These are phyloP conservation scores for Amphiprion percula DNA, from an alignment of 2,113 vertebrate species.

Conservation along the genomic window DNA sequence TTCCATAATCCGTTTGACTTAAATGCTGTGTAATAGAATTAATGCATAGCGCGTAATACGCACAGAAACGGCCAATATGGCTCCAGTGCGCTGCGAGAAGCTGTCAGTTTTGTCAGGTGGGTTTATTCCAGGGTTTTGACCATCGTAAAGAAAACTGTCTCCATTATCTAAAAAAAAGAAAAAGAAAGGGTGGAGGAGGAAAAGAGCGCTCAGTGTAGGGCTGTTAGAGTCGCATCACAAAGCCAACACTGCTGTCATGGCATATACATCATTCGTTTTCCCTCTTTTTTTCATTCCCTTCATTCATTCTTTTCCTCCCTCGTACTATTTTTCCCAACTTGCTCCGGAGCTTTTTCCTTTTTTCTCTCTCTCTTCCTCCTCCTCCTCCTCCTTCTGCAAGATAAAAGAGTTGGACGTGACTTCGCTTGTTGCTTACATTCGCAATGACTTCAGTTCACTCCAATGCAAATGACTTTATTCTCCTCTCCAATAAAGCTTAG, in stretches of 20 bases:
- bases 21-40: conserved; percentile 60
- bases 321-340: conserved; percentile 27
- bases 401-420: conserved; percentile 60
- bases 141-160: conserved; percentile 32
- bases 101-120: conserved; percentile 61
- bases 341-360: not conserved
- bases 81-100: conserved; percentile 33
- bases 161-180: not conserved
- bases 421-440: conserved; percentile 71
- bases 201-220: conserved; percentile 20
- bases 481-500: not conserved
- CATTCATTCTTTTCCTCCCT: conserved; percentile 8
- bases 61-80: conserved; percentile 62
- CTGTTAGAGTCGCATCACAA: conserved; percentile 44
- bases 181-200: conserved; percentile 5
- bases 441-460: conserved; percentile 13
- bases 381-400: not conserved
- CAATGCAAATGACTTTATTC: conserved; percentile 42
- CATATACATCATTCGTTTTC: not conserved
- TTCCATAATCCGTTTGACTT: conserved; percentile 48
- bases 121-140: conserved; percentile 41
- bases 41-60: conserved; percentile 44
- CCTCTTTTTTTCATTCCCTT: not conserved
- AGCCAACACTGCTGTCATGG: conserved; percentile 46
- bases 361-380: too few species aligned